phyloP scores from a whole-genome alignment of 2,113 vertebrate genomes.

The Agapornis roseicollis region DNA sequence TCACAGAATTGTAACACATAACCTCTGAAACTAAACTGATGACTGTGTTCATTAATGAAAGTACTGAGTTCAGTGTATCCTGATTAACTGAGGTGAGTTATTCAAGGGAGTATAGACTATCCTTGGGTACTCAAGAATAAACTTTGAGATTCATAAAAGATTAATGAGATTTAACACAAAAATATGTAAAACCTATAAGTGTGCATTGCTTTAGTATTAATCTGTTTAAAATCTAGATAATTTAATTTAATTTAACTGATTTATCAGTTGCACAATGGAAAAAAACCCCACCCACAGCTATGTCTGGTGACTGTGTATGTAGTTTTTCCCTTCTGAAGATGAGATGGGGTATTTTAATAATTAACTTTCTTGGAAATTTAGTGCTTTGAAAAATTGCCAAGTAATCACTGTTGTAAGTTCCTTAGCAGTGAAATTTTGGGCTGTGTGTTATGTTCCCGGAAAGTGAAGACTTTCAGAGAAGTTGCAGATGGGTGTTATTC shows the following conservation, averaged over 20 bases:
- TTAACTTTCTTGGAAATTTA: not conserved
- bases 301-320: accelerated
- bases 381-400: not conserved
- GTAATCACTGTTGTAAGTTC: not conserved
- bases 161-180: not conserved
- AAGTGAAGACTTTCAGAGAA: not conserved
- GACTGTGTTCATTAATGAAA: not conserved
- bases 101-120: not conserved
- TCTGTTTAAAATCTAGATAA: not conserved
- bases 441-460: not conserved
- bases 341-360: not conserved
- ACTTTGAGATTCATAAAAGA: not conserved
- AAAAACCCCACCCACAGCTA: not conserved
- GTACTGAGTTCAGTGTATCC: not conserved
- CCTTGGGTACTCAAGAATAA: not conserved
- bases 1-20: not conserved
- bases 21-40: not conserved
- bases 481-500: not conserved
- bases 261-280: not conserved
- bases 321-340: not conserved
- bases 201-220: not conserved
- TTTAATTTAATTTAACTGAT: not conserved
- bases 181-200: not conserved
- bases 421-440: not conserved
- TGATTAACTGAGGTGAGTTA: not conserved